Evolutionary conservation across 2,888 invertebrate species (phyloP).

Genomic region (Apotomis betuletana): DNA sequence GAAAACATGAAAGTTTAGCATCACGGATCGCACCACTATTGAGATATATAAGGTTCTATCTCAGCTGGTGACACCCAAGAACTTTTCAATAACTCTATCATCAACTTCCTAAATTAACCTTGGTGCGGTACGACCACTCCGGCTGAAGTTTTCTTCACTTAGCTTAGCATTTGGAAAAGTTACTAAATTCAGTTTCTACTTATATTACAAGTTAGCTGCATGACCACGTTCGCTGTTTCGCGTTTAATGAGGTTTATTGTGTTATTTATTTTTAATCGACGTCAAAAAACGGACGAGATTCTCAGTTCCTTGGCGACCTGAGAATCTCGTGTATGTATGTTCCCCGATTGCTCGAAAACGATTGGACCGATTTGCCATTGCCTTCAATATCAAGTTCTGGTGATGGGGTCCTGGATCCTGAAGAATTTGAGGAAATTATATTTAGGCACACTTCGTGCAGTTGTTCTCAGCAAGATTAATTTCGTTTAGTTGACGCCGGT

Average conservation of each 20-base stretch:
- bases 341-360: too few relatives aligned
- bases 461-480: too few relatives aligned
- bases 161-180: constrained; percentile 38
- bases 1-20: constrained; percentile 26
- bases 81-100: constrained; percentile 65
- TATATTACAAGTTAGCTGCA: constrained; percentile 9
- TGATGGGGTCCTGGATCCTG: too few relatives aligned
- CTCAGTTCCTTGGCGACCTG: too few relatives aligned
- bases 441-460: too few relatives aligned
- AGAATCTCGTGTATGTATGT: too few relatives aligned
- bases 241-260: not conserved
- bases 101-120: constrained; percentile 57
- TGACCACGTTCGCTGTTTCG: constrained; percentile 12
- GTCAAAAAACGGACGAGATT: too few relatives aligned
- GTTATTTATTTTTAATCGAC: not conserved
- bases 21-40: not conserved
- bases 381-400: too few relatives aligned
- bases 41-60: constrained; percentile 58
- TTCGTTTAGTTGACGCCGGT: too few relatives aligned
- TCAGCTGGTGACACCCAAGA: constrained; percentile 48
- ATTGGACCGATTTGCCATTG: too few relatives aligned
- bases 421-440: too few relatives aligned
- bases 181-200: constrained; percentile 35
- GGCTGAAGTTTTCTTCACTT: constrained; percentile 35
- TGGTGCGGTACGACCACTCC: constrained; percentile 30